These are phyloP conservation scores for Epinephelus malabaricus DNA, from an alignment of 2,797 vertebrate genomes.

Conservation along the genomic window DNA sequence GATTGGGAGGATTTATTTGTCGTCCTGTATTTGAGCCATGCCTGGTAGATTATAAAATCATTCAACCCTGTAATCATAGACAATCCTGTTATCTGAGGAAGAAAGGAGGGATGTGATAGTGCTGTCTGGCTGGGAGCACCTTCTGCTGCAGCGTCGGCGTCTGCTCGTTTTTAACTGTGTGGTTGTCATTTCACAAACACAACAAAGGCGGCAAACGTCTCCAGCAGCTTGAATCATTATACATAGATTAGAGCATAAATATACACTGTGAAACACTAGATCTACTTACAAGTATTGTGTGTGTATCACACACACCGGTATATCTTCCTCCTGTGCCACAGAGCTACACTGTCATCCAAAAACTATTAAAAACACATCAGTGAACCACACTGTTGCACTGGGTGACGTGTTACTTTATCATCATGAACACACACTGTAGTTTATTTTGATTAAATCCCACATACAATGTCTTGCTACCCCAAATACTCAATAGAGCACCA, in stretches of 20 bases:
- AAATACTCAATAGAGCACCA: too few species aligned
- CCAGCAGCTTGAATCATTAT: not conserved
- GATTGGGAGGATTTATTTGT: conserved; percentile 11
- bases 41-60: not conserved
- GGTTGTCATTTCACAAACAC: not conserved
- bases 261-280: not conserved
- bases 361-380: too few species aligned
- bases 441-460: too few species aligned
- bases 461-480: too few species aligned
- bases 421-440: too few species aligned
- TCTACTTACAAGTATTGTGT: not conserved
- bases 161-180: not conserved
- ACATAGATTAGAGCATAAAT: not conserved
- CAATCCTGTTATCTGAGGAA: conserved; percentile 33
- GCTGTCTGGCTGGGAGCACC: not conserved
- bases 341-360: too few species aligned
- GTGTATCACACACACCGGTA: not conserved
- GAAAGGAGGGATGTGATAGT: not conserved
- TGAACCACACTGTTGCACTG: too few species aligned
- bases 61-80: conserved; percentile 24
- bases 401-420: too few species aligned
- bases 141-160: not conserved
- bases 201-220: not conserved
- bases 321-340: too few species aligned
- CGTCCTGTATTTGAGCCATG: not conserved